A percentile compares a stretch with the other conserved stretches of the same genome.
Evolutionary conservation across 2,888 invertebrate genomes (phyloP).

Genomic region (Rhimphoctona megacephalus): DNA sequence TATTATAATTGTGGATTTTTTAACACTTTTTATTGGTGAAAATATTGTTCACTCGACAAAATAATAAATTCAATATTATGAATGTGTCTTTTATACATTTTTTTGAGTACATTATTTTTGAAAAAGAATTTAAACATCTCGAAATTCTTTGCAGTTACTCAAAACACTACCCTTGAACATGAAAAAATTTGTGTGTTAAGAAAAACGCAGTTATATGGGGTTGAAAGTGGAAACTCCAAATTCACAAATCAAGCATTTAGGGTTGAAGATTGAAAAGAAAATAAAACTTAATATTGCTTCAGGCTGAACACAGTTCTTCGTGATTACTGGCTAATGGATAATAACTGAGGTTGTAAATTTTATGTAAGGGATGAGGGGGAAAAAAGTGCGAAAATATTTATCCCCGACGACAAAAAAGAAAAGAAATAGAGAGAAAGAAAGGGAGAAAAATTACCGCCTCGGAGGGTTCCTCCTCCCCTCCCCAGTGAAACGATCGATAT

Average conservation of each 20-base stretch:
- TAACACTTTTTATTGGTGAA: not conserved
- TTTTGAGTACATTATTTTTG: not conserved
- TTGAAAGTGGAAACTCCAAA: not conserved
- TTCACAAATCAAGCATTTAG: not conserved
- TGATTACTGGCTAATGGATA: constrained; percentile 32
- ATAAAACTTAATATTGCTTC: constrained; percentile 8
- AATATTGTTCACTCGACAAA: not conserved
- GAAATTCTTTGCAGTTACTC: not conserved
- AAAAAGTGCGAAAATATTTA: constrained; percentile 49
- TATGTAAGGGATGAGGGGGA: not conserved
- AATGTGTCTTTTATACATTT: not conserved
- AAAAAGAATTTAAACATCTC: not conserved
- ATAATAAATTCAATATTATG: not conserved
- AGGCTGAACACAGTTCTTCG: not conserved
- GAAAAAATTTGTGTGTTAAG: not conserved
- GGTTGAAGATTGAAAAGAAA: not conserved
- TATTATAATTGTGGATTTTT: not conserved
- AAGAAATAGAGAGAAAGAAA: constrained; percentile 12
- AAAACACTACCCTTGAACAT: not conserved
- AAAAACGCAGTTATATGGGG: not conserved
- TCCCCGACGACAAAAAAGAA: constrained; percentile 24
- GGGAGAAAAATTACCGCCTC: constrained; percentile 15
- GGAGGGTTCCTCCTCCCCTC: not conserved
- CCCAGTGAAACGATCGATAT: constrained; percentile 51
- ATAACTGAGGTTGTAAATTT: constrained; percentile 20